Conservation (phyloP, 2,113 vertebrate species). For the Cyrtonyx montezumae region DNA sequence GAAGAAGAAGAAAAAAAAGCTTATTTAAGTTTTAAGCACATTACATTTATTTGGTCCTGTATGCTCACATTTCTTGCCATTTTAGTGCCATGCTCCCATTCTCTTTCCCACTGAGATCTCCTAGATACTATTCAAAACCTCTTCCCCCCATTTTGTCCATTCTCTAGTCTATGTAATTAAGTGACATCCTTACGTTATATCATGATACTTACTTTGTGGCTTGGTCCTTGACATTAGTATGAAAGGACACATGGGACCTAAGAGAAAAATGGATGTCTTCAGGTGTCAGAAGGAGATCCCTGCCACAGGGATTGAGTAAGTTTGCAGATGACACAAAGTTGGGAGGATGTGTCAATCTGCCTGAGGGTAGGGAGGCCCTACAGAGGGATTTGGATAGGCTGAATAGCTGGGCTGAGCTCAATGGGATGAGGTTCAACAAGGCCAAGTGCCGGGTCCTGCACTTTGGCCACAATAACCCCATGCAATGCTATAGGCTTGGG, state of each 20-base stretch:
- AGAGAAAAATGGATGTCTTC: not conserved
- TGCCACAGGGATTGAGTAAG: too few relatives aligned
- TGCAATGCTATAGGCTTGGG: too few relatives aligned
- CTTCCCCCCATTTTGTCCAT: not conserved
- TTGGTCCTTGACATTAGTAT: not conserved
- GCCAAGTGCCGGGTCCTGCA: too few relatives aligned
- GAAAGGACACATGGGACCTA: not conserved
- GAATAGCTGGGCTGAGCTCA: too few relatives aligned
- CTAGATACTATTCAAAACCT: not conserved
- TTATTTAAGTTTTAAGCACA: not conserved
- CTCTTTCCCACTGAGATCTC: not conserved
- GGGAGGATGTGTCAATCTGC: too few relatives aligned
- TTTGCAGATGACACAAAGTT: too few relatives aligned
- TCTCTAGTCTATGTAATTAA: accelerated
- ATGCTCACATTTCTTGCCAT: not conserved
- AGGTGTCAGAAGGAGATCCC: accelerated
- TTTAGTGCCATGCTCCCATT: accelerated
- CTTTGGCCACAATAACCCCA: too few relatives aligned
- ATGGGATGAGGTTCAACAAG: too few relatives aligned
- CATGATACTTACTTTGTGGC: accelerated
- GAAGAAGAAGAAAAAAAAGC: not conserved
- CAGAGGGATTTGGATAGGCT: too few relatives aligned
- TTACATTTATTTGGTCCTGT: not conserved
- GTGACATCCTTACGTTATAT: accelerated
- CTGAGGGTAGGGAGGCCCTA: too few relatives aligned